These are phyloP conservation scores for Lacerta agilis DNA, from an alignment of 2,797 vertebrate species.

Conservation along the genomic window DNA sequence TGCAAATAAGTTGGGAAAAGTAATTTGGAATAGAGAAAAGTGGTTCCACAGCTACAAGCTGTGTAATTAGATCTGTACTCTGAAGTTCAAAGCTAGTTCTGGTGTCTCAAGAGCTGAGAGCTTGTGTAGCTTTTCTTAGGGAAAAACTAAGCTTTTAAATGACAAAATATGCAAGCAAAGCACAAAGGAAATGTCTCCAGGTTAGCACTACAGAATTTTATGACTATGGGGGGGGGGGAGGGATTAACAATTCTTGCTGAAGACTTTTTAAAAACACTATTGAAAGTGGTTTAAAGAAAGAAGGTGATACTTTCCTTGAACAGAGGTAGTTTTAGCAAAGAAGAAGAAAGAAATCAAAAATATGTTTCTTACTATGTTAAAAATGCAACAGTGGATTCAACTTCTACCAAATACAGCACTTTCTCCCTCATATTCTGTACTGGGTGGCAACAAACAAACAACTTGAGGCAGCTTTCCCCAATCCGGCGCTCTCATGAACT, in stretches of 20 bases:
- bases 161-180: slow-evolving; percentile 62
- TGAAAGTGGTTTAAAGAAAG: neutral
- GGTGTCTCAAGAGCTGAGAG: slow-evolving; percentile 64
- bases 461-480: neutral
- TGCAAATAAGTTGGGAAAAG: slow-evolving; percentile 77
- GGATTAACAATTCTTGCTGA: slow-evolving; percentile 25
- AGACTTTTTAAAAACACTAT: slow-evolving; percentile 21
- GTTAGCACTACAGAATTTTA: slow-evolving; percentile 58
- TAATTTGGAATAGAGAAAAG: slow-evolving; percentile 75
- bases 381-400: neutral
- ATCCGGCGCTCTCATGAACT: neutral
- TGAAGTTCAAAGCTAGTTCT: slow-evolving; percentile 74
- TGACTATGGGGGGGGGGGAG: slow-evolving; percentile 46
- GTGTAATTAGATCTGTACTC: slow-evolving; percentile 78
- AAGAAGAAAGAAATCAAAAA: neutral
- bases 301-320: neutral
- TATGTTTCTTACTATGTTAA: neutral
- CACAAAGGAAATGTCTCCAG: slow-evolving; percentile 61
- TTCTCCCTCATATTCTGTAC: neutral
- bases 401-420: neutral
- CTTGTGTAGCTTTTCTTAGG: slow-evolving; percentile 58
- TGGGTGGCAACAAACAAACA: too few species aligned
- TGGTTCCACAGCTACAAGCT: slow-evolving; percentile 73
- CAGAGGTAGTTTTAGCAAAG: neutral
- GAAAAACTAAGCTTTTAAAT: slow-evolving; percentile 72